Evolutionary conservation across 2,797 vertebrate species (phyloP).

Genomic region (Muraenolepis orangiensis): DNA sequence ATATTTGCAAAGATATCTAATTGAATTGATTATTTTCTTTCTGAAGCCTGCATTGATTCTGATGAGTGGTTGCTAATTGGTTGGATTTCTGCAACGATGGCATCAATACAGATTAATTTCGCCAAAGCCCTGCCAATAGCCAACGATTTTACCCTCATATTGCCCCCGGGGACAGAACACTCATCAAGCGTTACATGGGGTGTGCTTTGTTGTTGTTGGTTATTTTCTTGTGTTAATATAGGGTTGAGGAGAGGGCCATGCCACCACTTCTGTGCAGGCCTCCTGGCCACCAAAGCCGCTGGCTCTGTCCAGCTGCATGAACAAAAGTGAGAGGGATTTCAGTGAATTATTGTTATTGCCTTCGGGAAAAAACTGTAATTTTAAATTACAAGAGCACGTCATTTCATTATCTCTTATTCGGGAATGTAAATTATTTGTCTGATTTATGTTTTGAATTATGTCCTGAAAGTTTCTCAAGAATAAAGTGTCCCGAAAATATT

Average conservation of each 20-base stretch:
- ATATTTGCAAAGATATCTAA: neutral
- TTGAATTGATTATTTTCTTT: neutral
- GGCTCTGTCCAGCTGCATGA: neutral
- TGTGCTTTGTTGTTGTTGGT: no score
- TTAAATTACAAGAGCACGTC: neutral
- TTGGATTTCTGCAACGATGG: neutral
- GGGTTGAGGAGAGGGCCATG: slow-evolving; percentile 16
- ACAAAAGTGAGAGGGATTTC: slow-evolving; percentile 11
- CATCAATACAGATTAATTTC: neutral
- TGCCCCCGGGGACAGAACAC: no score
- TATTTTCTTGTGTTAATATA: slow-evolving; percentile 9
- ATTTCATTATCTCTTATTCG: neutral
- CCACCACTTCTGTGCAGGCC: neutral
- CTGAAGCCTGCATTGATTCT: neutral
- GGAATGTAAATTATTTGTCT: neutral
- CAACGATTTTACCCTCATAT: neutral
- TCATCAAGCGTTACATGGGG: neutral
- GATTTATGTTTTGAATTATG: neutral
- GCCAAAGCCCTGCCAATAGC: neutral
- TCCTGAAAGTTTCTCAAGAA: no score
- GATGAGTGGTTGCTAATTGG: neutral
- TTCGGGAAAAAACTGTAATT: no score
- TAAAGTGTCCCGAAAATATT: no score
- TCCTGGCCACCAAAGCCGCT: neutral
- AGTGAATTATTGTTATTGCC: slow-evolving; percentile 31